Base-by-base conservation (phyloP, 2,797 vertebrate species). In the Artibeus lituratus region DNA sequence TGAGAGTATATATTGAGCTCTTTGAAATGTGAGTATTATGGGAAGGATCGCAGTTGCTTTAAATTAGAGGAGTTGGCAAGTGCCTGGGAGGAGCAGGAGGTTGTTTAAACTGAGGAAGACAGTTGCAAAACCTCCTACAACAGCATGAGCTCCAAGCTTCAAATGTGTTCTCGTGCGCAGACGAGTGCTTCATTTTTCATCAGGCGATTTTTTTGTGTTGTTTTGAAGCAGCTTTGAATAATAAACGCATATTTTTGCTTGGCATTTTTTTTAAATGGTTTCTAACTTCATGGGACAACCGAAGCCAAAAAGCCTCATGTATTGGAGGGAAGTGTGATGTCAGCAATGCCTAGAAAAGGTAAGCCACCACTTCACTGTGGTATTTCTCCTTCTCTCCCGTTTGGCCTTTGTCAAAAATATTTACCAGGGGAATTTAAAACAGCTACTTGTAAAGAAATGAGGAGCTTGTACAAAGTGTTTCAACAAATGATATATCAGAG, bases 1-100 rank as follows among this genome's bases (percentile, higher is more conserved):
- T 3, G 4, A 18, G 82, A 95, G 95, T 92, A 91, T 96, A 96
- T 65, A 90, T 39, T 47, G n/a, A 97, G 90, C 96, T 97, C 97
- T 98, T 98, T 98, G 97, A 98, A 98, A 97, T 95, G 96, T 97
- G 97, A 98, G 97, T 97, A 98, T 98, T 97, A 98, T 94, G 98
- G 98, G 97, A 97, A 98, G 98, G 98, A 98, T 98, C 97, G 39
- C 99, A 99, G 99, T 99, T 98, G 98, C 98, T 99, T 99, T 98
- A 98, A 98, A 99, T 99, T 99, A 99, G 96, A 98, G 98, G 97
- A 97, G 81, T 80, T 98, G 98, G 98, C 98, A 97, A 98, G 98
- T 94, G 97, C 97, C 97, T 76, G 97, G 96, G 97, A 98, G 97
- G 98, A 98, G 98, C 96, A 47, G 98, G 98, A 98, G 98, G 98